Conservation (phyloP, 2,888 invertebrate species). For the Acleris literana region DNA sequence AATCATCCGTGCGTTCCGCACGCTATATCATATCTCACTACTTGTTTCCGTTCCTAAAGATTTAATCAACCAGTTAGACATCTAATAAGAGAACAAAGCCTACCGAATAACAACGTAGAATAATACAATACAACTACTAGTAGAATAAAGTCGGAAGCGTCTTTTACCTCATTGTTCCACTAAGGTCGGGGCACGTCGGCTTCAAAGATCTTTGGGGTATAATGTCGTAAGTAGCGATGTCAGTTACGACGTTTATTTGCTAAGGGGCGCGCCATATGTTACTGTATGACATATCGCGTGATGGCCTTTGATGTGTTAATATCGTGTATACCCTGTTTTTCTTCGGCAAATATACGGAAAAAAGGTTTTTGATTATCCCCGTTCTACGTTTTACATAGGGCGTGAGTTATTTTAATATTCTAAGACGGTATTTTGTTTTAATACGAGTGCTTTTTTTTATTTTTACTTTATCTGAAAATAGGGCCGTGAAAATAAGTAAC, state of each 20-base stretch:
- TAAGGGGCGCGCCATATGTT: constrained; percentile 18
- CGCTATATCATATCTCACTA: constrained; percentile 16
- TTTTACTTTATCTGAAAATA: too few species aligned
- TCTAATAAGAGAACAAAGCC: constrained; percentile 36
- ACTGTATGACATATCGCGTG: constrained; percentile 39
- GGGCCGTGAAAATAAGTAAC: too few species aligned
- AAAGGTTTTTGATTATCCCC: constrained; percentile 25
- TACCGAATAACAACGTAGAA: constrained; percentile 25
- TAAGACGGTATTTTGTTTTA: too few species aligned
- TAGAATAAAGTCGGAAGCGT: neutral
- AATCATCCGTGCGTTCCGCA: constrained; percentile 19
- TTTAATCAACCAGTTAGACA: constrained; percentile 36
- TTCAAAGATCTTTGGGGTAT: neutral
- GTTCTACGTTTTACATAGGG: constrained; percentile 9
- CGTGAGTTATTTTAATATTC: neutral
- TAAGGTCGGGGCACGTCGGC: neutral
- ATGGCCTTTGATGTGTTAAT: constrained; percentile 42
- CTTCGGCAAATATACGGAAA: constrained; percentile 28
- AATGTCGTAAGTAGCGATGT: neutral
- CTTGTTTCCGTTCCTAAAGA: constrained; percentile 26
- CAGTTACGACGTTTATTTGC: constrained; percentile 5
- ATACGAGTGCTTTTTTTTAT: too few species aligned
- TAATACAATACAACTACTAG: constrained; percentile 18
- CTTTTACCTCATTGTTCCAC: constrained; percentile 3
- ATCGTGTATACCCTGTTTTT: constrained; percentile 33